These are phyloP conservation scores for Mus pahari DNA, from an alignment of 2,113 vertebrate genomes.

Conservation along the genomic window DNA sequence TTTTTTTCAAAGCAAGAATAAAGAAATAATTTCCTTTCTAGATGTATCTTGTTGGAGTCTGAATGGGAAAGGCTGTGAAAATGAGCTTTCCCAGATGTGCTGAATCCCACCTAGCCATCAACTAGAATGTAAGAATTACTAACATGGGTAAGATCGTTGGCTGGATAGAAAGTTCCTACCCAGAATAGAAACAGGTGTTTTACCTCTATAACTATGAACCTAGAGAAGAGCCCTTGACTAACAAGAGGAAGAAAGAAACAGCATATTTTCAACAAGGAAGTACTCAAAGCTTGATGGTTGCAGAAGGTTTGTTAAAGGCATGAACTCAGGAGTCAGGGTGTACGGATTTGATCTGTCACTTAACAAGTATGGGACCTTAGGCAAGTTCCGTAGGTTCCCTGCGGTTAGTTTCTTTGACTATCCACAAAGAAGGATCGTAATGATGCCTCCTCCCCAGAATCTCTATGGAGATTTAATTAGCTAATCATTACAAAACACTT, in stretches of 20 bases:
- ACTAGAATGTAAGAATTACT: neutral
- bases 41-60: neutral
- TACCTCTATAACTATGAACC: neutral
- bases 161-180: neutral
- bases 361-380: neutral
- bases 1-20: constrained; percentile 17
- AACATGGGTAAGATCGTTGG: neutral
- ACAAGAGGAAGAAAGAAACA: neutral
- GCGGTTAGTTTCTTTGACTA: neutral
- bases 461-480: neutral
- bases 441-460: neutral
- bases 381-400: neutral
- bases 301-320: neutral
- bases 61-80: neutral
- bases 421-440: neutral
- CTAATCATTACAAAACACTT: constrained; percentile 51
- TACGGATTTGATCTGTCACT: neutral
- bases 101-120: neutral
- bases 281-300: neutral
- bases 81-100: neutral
- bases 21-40: neutral
- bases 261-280: neutral
- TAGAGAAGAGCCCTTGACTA: neutral
- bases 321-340: neutral
- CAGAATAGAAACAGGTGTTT: neutral